Base-by-base conservation (phyloP, 2,888 invertebrate genomes). In the Saturnia japonica region DNA sequence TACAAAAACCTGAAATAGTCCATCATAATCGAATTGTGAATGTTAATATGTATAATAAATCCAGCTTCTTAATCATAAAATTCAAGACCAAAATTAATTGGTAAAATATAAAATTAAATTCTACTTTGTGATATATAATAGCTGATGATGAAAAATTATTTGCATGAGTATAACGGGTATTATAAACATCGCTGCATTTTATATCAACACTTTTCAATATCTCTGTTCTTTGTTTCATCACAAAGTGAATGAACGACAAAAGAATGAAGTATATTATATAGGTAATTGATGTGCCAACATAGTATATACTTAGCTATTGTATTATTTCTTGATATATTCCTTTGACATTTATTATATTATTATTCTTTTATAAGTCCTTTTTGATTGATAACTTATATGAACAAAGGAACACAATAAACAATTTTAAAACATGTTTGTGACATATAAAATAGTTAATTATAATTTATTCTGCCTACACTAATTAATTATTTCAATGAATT, bases 121-220 rank as follows among this genome's bases (percentile, higher is more conserved):
- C 9, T 54, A 9, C 54, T 25, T 28, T 54, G 25, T 60, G 28
- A 25, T 60, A 28, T 60, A 60, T 28, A 25, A 60, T 60, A 60
- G 28, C 28, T 14, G 54, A 22, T 60, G 25, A 6, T 60, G 25
- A 60, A 25, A 60, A 14, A 25, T 60, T 60, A 60, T 28, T 60
- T 60, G 57, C 57, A 54, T 12, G 22, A n/a, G 54, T 54, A 54
- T n/a, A 54, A 22, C 54, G 22, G 54, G 11, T 11, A 54, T 54
- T 54, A 62, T 34, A 34, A 62, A 34, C 19, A 34, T 62, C 34
- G 34, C 70, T 73, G 69, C 45, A 57, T 25, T 57, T 45, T 68
- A 71, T 66, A 71, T 68, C 57, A 54, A 60, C 25, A 60, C 11
- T 60, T 60, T 60, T 60, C 57, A 60, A 60, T 60, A 60, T 60